A percentile compares a stretch with the other conserved stretches of the same genome.
Evolutionary conservation across 23 tunicate species (phyloP).

Genomic region (Halocynthia aurantium): DNA sequence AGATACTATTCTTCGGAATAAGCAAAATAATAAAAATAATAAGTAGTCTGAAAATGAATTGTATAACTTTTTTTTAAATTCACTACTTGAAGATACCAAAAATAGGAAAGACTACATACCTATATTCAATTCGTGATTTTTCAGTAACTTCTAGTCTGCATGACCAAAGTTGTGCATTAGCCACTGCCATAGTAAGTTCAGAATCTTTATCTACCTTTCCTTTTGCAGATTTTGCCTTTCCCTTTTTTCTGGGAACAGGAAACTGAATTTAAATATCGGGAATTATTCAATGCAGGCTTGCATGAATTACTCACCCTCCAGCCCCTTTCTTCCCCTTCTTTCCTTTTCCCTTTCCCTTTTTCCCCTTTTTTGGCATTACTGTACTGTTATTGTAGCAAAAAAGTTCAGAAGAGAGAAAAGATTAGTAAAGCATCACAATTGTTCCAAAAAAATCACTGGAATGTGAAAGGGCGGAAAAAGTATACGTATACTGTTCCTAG

Average conservation of each 20-base stretch:
- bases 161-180: slow-evolving; percentile 73
- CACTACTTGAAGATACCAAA: neutral
- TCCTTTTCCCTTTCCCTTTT: slow-evolving; percentile 63
- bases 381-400: no score
- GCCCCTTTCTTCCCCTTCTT: slow-evolving; percentile 39
- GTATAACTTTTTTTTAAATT: neutral
- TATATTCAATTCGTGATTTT: slow-evolving; percentile 64
- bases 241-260: slow-evolving; percentile 35
- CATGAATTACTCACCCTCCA: slow-evolving; percentile 35
- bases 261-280: neutral
- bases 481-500: no score
- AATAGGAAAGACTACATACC: slow-evolving; percentile 28
- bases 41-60: neutral
- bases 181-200: slow-evolving; percentile 67
- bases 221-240: slow-evolving; percentile 56
- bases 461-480: no score
- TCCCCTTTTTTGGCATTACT: slow-evolving; percentile 73
- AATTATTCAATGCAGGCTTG: neutral
- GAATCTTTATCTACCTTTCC: slow-evolving; percentile 62
- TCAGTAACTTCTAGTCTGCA: slow-evolving; percentile 66
- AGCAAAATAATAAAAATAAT: no score
- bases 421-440: no score
- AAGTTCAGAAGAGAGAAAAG: no score
- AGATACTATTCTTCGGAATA: no score
- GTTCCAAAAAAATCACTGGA: no score